phyloP scores from a whole-genome alignment of 2,113 vertebrate species.

The Albula goreensis region DNA sequence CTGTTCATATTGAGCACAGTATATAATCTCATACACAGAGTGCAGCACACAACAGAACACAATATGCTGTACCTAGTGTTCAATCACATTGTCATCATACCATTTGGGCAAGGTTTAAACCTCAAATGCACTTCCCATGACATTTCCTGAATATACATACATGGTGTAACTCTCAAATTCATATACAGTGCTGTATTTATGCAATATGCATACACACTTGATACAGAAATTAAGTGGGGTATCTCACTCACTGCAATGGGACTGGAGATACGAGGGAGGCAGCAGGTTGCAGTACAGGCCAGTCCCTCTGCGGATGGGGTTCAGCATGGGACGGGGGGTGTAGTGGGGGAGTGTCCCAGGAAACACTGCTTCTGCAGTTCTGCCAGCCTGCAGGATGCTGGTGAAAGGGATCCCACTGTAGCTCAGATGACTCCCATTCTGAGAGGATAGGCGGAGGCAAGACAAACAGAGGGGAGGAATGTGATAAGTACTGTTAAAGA shows the following conservation, averaged over 20 bases:
- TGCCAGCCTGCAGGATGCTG: constrained; percentile 60
- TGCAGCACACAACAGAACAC: neutral
- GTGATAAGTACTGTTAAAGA: neutral
- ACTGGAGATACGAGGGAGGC: neutral
- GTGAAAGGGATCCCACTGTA: constrained; percentile 61
- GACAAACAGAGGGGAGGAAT: neutral
- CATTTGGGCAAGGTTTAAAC: neutral
- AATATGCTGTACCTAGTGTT: neutral
- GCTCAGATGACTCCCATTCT: constrained; percentile 41
- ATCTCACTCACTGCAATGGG: neutral
- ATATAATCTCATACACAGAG: neutral
- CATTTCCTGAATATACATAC: neutral
- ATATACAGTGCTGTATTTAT: too few relatives aligned
- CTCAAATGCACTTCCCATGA: neutral
- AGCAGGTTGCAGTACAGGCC: constrained; percentile 65
- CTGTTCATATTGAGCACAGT: neutral
- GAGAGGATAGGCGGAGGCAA: neutral
- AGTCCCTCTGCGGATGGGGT: constrained; percentile 63
- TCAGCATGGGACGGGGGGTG: constrained; percentile 69
- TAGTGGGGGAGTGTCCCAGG: constrained; percentile 41
- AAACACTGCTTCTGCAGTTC: constrained; percentile 28
- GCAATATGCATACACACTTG: neutral
- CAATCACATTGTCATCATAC: neutral
- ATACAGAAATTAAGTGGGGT: too few relatives aligned
- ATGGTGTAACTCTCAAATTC: neutral